Evolutionary conservation across 2,113 vertebrate genomes (phyloP), one percentile per base, ranked within the genome.

Genomic region (Delphinapterus leucas): DNA sequence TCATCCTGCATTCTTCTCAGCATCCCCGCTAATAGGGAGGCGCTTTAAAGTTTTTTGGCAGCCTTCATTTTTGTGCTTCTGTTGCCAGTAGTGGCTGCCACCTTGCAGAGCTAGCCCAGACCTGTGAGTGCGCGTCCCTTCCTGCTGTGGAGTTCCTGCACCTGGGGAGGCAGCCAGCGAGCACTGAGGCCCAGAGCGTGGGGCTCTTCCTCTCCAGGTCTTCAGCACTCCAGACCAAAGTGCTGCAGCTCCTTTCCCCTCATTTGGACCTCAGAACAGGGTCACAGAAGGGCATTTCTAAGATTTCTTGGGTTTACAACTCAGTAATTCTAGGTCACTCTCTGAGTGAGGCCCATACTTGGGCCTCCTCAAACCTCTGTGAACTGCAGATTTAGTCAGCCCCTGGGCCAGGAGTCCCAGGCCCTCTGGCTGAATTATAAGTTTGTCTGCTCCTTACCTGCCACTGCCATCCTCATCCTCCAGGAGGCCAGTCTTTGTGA

Each of bases 101-200:
- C 7, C 11, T 25, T 67, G 41, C 21, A 38, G 60, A 26, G 6
- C 18, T 23, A 20, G 38, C 65, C 74, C 49, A n/a, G 1, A 36
- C 73, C 25, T 33, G 38, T 9, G 31, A 28, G 41, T n/a, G 6
- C 74, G 28, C 1, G 44, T 20, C 49, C 20, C 36, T 26, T 47
- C 38, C 74, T 36, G 60, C 53, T 9, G 3, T 14, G 10, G 68
- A 33, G 33, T 47, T 26, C 77, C 71, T 71, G 61, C 18, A 15
- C 26, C 17, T 10, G 0, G 36, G 20, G 36, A 38, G 47, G 28
- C 25, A 0, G 23, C 88, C 6, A 5, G 28, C 36, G n/a, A 4
- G 5, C 31, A 1, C 1, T 4, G 0, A 55, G 26, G 23, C 33
- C 41, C 31, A 1, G 20, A 13, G 4, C 3, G 0, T 8, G 13